These are phyloP conservation scores for Emmelina monodactyla DNA, from an alignment of 2,888 invertebrate species.

Conservation along the genomic window DNA sequence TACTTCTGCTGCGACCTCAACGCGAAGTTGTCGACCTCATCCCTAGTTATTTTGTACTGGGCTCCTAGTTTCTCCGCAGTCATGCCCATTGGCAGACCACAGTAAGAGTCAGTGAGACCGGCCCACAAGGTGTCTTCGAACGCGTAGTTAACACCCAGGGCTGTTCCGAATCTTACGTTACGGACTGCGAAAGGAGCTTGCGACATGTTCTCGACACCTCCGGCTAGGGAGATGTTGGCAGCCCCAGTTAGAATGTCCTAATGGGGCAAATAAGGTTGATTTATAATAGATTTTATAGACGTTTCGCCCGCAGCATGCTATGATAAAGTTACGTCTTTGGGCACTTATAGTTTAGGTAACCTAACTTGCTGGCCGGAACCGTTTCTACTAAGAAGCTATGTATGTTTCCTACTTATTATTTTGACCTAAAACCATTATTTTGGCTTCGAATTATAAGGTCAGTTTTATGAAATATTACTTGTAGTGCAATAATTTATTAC, in stretches of 20 bases:
- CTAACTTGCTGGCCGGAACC: too few species aligned
- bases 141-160: conserved; percentile 76
- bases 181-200: conserved; percentile 88
- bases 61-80: conserved; percentile 92
- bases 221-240: conserved; percentile 86
- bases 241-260: conserved; percentile 88
- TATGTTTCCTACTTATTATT: too few species aligned
- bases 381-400: too few species aligned
- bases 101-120: conserved; percentile 83
- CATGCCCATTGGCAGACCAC: conserved; percentile 93
- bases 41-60: conserved; percentile 80
- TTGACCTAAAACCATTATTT: too few species aligned
- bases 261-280: background rate
- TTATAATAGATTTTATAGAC: too few species aligned
- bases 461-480: too few species aligned
- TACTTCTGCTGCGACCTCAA: conserved; percentile 85
- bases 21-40: conserved; percentile 87
- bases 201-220: conserved; percentile 97
- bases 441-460: too few species aligned
- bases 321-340: too few species aligned
- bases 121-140: conserved; percentile 93
- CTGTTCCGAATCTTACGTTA: conserved; percentile 87
- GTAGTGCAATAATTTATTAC: too few species aligned
- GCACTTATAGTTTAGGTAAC: too few species aligned
- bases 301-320: too few species aligned